phyloP scores from a whole-genome alignment of 2,888 invertebrate genomes.

The Oscheius onirici region DNA sequence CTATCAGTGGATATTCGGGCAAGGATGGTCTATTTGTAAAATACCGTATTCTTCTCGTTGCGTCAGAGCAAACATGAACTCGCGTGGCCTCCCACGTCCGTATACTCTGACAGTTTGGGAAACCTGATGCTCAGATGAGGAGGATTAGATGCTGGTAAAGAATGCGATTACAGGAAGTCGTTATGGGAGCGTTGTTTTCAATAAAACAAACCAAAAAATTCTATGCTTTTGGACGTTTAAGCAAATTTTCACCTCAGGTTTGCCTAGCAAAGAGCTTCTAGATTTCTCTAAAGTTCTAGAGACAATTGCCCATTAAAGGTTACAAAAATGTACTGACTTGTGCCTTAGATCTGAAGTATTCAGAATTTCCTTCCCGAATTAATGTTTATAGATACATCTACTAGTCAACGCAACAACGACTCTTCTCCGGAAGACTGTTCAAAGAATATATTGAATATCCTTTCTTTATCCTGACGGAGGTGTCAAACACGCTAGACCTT shows the following conservation, averaged over 20 bases:
- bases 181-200: no score
- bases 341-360: no score
- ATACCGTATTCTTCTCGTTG: slow-evolving; percentile 28
- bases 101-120: slow-evolving; percentile 32
- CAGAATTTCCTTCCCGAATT: no score
- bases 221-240: no score
- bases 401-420: not conserved
- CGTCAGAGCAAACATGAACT: slow-evolving; percentile 32
- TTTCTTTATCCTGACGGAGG: slow-evolving; percentile 23
- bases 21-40: slow-evolving; percentile 11
- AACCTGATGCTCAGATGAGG: slow-evolving; percentile 8
- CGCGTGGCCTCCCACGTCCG: slow-evolving; percentile 30
- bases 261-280: no score
- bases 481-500: slow-evolving; percentile 26
- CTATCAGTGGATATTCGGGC: slow-evolving; percentile 27
- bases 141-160: not conserved
- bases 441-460: not conserved
- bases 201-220: no score
- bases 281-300: no score
- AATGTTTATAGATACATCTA: no score
- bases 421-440: slow-evolving; percentile 2
- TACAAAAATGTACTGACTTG: no score
- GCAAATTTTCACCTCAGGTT: no score
- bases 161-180: no score
- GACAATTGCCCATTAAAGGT: no score